Evolutionary conservation across 2,797 vertebrate genomes (phyloP).

Genomic region (Malurus leucopterus): DNA sequence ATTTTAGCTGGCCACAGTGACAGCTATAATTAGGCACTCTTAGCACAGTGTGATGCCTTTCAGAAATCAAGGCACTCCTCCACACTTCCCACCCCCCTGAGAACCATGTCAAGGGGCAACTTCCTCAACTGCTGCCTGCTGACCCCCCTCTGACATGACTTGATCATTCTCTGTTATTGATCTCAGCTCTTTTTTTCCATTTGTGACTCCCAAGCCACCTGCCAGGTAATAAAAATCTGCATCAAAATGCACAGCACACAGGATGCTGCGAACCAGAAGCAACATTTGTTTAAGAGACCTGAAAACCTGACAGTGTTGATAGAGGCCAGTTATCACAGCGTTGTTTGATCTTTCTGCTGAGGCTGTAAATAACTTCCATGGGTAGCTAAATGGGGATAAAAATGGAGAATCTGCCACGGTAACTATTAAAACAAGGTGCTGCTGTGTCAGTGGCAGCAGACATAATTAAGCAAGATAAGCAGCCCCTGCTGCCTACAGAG

Average conservation of each 20-base stretch:
- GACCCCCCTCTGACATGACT: background rate
- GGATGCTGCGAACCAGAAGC: background rate
- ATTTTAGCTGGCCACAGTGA: background rate
- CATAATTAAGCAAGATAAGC: background rate
- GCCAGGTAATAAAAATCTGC: constrained; percentile 42
- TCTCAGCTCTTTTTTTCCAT: background rate
- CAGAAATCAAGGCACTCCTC: background rate
- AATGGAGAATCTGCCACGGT: background rate
- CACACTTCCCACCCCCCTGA: accelerated
- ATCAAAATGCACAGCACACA: constrained; percentile 35
- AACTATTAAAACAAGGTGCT: background rate
- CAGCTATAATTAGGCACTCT: background rate
- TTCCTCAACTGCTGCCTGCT: background rate
- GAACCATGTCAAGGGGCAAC: background rate
- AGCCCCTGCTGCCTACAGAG: background rate
- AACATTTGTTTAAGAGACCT: constrained; percentile 29
- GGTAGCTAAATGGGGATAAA: background rate
- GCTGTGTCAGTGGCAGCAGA: background rate
- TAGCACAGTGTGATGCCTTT: background rate
- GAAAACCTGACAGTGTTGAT: background rate
- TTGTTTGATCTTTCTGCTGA: constrained; percentile 36
- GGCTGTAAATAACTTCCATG: constrained; percentile 29
- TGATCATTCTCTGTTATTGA: background rate
- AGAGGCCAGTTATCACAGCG: background rate
- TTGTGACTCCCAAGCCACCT: background rate